phyloP scores from a whole-genome alignment of 1,140 invertebrate species.

The Aphidius ervi region DNA sequence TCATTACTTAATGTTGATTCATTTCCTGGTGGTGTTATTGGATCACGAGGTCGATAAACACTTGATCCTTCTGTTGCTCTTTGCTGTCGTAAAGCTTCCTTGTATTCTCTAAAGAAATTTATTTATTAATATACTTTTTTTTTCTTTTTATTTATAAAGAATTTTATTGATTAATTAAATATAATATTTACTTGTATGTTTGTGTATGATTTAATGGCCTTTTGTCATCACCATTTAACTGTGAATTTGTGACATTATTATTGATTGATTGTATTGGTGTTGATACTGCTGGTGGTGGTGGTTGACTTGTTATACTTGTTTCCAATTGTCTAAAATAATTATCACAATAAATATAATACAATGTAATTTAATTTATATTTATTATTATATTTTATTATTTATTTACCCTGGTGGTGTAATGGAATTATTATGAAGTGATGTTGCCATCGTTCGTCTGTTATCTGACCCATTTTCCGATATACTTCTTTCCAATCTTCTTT shows the following conservation, averaged over 20 bases:
- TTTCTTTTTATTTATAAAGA: neutral
- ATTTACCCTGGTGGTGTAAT: slow-evolving; percentile 45
- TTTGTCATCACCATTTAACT: slow-evolving; percentile 62
- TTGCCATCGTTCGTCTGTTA: slow-evolving; percentile 39
- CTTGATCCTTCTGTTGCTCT: slow-evolving; percentile 67
- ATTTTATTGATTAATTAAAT: neutral
- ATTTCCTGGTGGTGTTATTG: slow-evolving; percentile 37
- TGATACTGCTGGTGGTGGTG: slow-evolving; percentile 31
- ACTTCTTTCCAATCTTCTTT: slow-evolving; percentile 43
- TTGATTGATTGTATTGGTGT: slow-evolving; percentile 30
- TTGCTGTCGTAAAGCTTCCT: slow-evolving; percentile 80
- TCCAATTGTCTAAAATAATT: slow-evolving; percentile 35
- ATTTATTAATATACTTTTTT: slow-evolving; percentile 3
- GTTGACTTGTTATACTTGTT: slow-evolving; percentile 33
- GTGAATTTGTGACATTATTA: slow-evolving; percentile 38
- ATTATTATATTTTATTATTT: neutral
- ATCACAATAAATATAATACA: neutral
- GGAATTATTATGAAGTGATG: slow-evolving; percentile 38
- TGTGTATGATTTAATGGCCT: slow-evolving; percentile 71
- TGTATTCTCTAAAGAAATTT: slow-evolving; percentile 68
- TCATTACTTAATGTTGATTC: slow-evolving; percentile 39
- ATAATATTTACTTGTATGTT: slow-evolving; percentile 70
- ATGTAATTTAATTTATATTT: neutral
- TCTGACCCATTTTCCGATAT: slow-evolving; percentile 44
- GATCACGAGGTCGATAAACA: slow-evolving; percentile 65